Evolutionary conservation across 2,888 invertebrate species (phyloP), one percentile per base, ranked within the genome.

Genomic region (Gibbula magus): DNA sequence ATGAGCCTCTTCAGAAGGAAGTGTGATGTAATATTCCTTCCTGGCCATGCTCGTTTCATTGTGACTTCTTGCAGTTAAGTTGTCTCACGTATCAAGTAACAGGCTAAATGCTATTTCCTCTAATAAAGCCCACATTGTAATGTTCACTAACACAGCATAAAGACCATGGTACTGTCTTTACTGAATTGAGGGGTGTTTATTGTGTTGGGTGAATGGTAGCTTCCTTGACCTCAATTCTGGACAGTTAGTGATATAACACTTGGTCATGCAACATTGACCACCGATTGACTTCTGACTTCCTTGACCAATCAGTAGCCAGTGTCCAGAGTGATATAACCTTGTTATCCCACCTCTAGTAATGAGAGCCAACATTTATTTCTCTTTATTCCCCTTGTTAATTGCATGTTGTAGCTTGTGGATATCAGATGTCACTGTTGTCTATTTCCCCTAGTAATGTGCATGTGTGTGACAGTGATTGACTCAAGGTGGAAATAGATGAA

Each of bases 341-440:
- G 70, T 70, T 70, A 70, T 70, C 70, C 70, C 32, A 70, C 70
- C 70, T 70, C 70, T 18, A 39, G 70, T 70, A 70, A 70, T 70
- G 70, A 70, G 70, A 70, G 70, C 39, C 39, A 32, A 32, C 70
- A 70, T 70, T 70, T 70, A 70, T 70, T 70, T 70, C 70, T 39
- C 39, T 70, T 70, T 70, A 70, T 70, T 70, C 70, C 70, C 16
- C 32, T n/a, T 70, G 70, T 70, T 70, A 70, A 70, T 70, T 70
- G 35, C 70, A 70, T 16, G 70, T 70, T 70, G 39, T 16, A 20
- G 39, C 39, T 70, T 39, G 39, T 39, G 18, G n/a, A 39, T 70
- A 70, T 70, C 39, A 39, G 70, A 70, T 70, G 70, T 39, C 70
- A 70, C n/a, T 39, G 70, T 70, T 70, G 70, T 70, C 70, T 70